Conservation (phyloP, 2,888 invertebrate genomes). For the Tupiocoris notatus region DNA sequence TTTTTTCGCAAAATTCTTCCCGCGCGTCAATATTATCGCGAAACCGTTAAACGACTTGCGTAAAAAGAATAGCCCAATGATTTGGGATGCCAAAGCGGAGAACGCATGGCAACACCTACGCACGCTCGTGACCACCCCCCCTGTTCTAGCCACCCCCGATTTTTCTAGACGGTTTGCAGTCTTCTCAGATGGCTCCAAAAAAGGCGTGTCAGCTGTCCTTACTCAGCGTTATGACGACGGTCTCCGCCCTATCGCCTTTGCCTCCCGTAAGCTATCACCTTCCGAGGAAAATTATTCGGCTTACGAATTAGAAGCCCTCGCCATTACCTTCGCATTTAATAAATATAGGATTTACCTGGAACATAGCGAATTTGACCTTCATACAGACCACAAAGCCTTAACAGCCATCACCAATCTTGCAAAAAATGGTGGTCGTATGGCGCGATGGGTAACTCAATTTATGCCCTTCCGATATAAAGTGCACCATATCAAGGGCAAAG, state of each 20-base stretch:
- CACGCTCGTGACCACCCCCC: constrained; percentile 8
- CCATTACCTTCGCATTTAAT: background rate
- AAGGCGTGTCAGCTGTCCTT: constrained; percentile 11
- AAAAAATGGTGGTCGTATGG: constrained; percentile 18
- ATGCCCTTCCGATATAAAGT: constrained; percentile 24
- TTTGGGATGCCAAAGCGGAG: constrained; percentile 9
- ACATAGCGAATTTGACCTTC: background rate
- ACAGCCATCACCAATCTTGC: constrained; percentile 7
- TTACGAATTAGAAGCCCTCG: constrained; percentile 16
- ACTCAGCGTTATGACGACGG: background rate
- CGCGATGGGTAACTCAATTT: constrained; percentile 1
- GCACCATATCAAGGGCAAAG: no score
- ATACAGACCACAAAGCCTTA: constrained; percentile 10
- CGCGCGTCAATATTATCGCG: constrained; percentile 45
- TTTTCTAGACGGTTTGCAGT: constrained; percentile 8
- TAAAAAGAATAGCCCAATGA: no score
- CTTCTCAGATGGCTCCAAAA: constrained; percentile 8
- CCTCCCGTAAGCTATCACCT: no score
- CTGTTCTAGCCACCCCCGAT: constrained; percentile 24
- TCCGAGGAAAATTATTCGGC: constrained; percentile 11
- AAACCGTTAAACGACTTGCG: constrained; percentile 49
- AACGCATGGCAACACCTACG: constrained; percentile 22
- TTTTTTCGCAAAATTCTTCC: constrained; percentile 50
- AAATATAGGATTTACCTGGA: background rate
- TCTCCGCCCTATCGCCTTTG: constrained; percentile 14